Percentiles rank a stretch among this genome's conserved stretches.
Evolutionary conservation across 2,797 vertebrate species (phyloP).

Genomic region (Karalla daura): DNA sequence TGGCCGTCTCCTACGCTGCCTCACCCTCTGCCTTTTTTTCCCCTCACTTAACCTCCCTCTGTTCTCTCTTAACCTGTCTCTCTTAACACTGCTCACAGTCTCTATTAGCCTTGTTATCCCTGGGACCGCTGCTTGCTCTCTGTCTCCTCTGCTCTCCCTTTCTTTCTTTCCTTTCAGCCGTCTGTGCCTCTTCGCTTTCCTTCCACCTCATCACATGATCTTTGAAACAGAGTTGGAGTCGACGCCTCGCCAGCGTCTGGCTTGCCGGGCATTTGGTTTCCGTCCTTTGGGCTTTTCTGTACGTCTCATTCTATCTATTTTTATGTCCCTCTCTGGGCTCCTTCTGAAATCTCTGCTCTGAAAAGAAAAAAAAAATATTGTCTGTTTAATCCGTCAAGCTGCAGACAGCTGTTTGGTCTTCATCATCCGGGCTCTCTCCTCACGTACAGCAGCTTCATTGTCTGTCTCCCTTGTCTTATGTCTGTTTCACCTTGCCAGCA

Average conservation of each 20-base stretch:
- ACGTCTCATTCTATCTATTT: constrained; percentile 46
- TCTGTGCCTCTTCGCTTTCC: constrained; percentile 11
- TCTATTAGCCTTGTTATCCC: constrained; percentile 41
- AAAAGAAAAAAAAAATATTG: neutral
- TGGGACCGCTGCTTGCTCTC: constrained; percentile 18
- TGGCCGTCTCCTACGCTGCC: constrained; percentile 35
- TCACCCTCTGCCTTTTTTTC: constrained; percentile 23
- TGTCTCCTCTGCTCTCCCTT: constrained; percentile 11
- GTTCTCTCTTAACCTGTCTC: constrained; percentile 39
- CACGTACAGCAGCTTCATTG: constrained; percentile 16
- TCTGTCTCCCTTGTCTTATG: constrained; percentile 23
- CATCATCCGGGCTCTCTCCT: constrained; percentile 20
- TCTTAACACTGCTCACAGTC: constrained; percentile 41
- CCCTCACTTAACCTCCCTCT: constrained; percentile 61
- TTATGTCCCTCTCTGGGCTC: constrained; percentile 12
- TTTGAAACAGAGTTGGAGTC: constrained; percentile 45
- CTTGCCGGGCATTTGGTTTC: constrained; percentile 40
- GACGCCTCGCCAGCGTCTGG: constrained; percentile 20
- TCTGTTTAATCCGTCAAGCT: constrained; percentile 35
- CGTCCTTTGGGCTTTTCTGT: constrained; percentile 53
- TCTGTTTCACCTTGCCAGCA: constrained; percentile 39
- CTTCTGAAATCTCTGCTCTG: constrained; percentile 22
- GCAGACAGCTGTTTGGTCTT: constrained; percentile 39
- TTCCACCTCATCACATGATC: constrained; percentile 41
- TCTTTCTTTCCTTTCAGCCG: neutral